Evolutionary conservation across 2,113 vertebrate genomes (phyloP), one percentile per base, ranked within the genome.

Genomic region (Falcunculus frontatus): DNA sequence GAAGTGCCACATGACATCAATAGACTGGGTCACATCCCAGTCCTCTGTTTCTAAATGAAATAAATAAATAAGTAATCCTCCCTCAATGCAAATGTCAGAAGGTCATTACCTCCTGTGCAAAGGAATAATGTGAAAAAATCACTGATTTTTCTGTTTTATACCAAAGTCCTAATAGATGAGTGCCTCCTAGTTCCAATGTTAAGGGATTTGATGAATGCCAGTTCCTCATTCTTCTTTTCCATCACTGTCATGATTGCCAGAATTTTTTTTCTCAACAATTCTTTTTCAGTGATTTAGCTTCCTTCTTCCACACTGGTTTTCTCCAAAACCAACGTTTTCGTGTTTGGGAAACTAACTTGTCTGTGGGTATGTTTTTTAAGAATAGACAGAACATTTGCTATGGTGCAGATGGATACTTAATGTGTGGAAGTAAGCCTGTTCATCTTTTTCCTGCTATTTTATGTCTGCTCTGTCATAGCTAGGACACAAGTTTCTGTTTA

Each of bases 401-500:
- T 78, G n/a, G 32, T 64, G 33, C n/a, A 86, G 27, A 30, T 27
- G 27, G 35, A 29, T 76, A 60, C 23, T 75, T 49, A 83, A 47
- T 82, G 30, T 26, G 49, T 67, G 46, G 20, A 69, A 62, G 5
- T 32, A 86, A 52, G 22, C 9, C 15, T 44, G 16, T 41, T 60
- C 23, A 16, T 32, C 73, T 86, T 74, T 80, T 83, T 52, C n/a
- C 30, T 59, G 37, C n/a, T 42, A 9, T 78, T 89, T 89, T 52
- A 30, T 81, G 33, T 16, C 29, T 75, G 4, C n/a, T 63, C 16
- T 87, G 9, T 50, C 27, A 53, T 52, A 63, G 23, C 60, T 78
- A 52, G 60, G 94, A 63, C n/a, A 91, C 42, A 53, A 65, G 23
- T 67, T 52, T 57, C 56, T 68, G 37, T 82, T 93, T 76, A 68